Percentiles rank a stretch among this genome's conserved stretches.
These are phyloP conservation scores for Sesia bembeciformis DNA, from an alignment of 2,888 invertebrate genomes.

Conservation along the genomic window DNA sequence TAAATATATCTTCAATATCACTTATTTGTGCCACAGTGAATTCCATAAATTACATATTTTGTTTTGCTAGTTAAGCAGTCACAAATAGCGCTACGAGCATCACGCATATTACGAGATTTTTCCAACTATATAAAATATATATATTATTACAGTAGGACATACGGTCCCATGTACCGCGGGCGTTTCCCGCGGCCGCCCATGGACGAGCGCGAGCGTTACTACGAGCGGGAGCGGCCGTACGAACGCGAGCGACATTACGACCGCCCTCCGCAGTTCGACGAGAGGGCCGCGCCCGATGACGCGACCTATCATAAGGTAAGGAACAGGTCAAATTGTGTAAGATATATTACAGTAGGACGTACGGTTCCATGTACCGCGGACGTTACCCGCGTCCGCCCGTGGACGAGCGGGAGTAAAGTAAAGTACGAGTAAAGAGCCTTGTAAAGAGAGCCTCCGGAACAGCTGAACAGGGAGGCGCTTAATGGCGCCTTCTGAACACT, in stretches of 20 bases:
- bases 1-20: too few species aligned
- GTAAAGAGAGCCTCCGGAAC: too few species aligned
- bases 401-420: conserved; percentile 43
- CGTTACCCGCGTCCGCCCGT: conserved; percentile 30
- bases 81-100: too few species aligned
- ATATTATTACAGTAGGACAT: conserved; percentile 17
- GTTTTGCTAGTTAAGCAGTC: too few species aligned
- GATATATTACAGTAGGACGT: conserved; percentile 17
- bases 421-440: conserved; percentile 9
- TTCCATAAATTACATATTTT: too few species aligned
- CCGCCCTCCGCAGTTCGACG: conserved; percentile 51
- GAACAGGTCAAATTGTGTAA: not conserved
- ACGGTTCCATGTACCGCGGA: conserved; percentile 52
- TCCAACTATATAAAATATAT: not conserved
- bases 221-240: conserved; percentile 23
- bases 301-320: conserved; percentile 48
- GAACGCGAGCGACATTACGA: conserved; percentile 52
- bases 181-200: conserved; percentile 30
- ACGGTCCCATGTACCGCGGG: conserved; percentile 52
- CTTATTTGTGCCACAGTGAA: too few species aligned
- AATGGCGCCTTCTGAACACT: too few species aligned
- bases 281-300: conserved; percentile 44
- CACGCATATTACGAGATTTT: too few species aligned
- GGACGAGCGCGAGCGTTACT: conserved; percentile 43
- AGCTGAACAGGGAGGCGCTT: too few species aligned